Conservation (phyloP, 1,140 invertebrate species). For the Thalassaphorura encarpata region DNA sequence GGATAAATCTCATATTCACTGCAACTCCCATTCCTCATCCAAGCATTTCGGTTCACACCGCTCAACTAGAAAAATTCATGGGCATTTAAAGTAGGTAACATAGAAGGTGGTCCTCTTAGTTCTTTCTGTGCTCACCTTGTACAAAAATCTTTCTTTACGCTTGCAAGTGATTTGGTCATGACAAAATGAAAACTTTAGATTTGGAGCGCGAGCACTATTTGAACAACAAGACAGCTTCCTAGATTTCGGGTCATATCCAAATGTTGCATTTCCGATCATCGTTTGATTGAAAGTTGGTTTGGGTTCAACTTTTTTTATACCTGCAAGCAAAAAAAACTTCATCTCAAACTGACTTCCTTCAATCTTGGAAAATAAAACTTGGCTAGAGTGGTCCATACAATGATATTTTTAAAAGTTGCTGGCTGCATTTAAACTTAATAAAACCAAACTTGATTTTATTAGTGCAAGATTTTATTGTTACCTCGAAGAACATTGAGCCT, state of each 20-base stretch:
- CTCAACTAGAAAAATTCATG: constrained; percentile 5
- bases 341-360: too few relatives aligned
- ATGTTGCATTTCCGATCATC: not conserved
- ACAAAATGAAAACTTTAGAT: constrained; percentile 10
- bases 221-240: constrained; percentile 8
- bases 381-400: too few relatives aligned
- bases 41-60: constrained; percentile 2
- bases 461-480: too few relatives aligned
- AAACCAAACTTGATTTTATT: too few relatives aligned
- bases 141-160: constrained; percentile 5
- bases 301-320: not conserved
- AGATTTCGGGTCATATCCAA: not conserved
- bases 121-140: constrained; percentile 3
- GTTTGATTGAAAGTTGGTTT: not conserved
- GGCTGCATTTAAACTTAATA: too few relatives aligned
- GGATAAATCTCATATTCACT: constrained; percentile 9
- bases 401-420: too few relatives aligned
- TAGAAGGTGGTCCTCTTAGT: not conserved
- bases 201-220: constrained; percentile 8
- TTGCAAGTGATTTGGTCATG: not conserved
- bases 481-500: constrained; percentile 3
- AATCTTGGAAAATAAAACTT: too few relatives aligned
- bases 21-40: constrained; percentile 15
- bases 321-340: too few relatives aligned
- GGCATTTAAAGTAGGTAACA: too few relatives aligned